phyloP scores from a whole-genome alignment of 2,113 vertebrate species.

The Pachycephala philippinensis region DNA sequence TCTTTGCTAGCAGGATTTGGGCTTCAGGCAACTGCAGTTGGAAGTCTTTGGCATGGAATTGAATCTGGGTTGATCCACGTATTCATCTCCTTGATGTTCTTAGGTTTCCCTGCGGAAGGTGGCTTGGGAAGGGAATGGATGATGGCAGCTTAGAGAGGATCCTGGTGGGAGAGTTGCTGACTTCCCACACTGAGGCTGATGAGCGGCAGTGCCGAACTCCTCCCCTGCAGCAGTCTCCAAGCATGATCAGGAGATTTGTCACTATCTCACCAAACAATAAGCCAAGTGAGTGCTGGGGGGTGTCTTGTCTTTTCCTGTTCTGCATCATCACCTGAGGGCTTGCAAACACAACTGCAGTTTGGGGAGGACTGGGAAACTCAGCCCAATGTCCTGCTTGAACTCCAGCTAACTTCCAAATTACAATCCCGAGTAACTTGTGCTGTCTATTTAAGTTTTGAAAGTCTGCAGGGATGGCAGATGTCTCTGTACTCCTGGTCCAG shows the following conservation, averaged over 20 bases:
- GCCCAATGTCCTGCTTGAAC: neutral
- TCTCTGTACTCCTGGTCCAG: neutral
- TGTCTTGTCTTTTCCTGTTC: neutral
- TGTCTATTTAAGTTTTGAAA: neutral
- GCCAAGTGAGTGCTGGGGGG: conserved; percentile 81
- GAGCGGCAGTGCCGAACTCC: conserved; percentile 93
- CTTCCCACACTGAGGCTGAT: conserved; percentile 83
- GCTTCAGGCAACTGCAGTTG: neutral
- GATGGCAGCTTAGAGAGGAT: conserved; percentile 96
- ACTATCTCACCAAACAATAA: conserved; percentile 96
- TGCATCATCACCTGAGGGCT: neutral
- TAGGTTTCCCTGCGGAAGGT: conserved; percentile 96
- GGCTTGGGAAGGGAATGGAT: conserved; percentile 96
- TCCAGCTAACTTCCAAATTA: neutral
- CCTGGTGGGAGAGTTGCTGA: conserved; percentile 92
- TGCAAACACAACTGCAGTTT: neutral
- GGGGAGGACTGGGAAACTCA: neutral
- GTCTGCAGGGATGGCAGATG: neutral
- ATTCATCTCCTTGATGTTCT: neutral
- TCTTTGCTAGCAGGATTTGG: neutral
- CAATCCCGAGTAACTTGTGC: neutral
- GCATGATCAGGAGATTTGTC: conserved; percentile 96
- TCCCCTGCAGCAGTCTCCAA: conserved; percentile 94
- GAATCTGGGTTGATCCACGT: neutral
- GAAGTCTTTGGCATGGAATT: neutral